Percentiles rank a stretch among this genome's conserved stretches.
Conservation (phyloP, 2,113 vertebrate genomes). For the Electrona antarctica region DNA sequence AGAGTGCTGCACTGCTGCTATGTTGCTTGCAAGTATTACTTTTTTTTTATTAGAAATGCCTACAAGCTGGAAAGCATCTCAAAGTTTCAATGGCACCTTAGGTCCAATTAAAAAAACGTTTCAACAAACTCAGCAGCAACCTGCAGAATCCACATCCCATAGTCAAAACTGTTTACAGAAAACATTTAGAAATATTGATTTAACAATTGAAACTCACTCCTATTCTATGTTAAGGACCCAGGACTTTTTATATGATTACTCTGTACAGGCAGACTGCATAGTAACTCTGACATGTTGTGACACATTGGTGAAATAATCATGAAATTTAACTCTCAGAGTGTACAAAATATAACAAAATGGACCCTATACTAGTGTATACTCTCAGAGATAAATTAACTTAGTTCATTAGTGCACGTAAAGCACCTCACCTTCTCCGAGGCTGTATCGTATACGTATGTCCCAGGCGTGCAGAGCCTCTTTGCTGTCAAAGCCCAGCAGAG, state of each 20-base stretch:
- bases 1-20: neutral
- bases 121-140: neutral
- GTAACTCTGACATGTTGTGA: neutral
- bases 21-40: neutral
- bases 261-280: no score
- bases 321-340: no score
- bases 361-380: no score
- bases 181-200: no score
- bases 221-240: no score
- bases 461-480: slow-evolving; percentile 89
- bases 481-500: slow-evolving; percentile 92
- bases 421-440: slow-evolving; percentile 89
- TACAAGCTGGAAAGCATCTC: neutral
- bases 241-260: no score
- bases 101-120: neutral
- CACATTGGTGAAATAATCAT: no score
- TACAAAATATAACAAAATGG: no score
- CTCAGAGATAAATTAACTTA: no score
- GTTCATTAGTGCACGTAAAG: neutral
- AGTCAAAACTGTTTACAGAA: neutral
- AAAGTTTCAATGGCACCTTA: neutral
- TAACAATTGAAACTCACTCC: neutral
- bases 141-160: neutral
- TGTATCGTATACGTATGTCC: slow-evolving; percentile 89
- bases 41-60: neutral